Evolutionary conservation across 2,797 vertebrate species (phyloP), one percentile per base, ranked within the genome.

Genomic region (Buceros bicornis): DNA sequence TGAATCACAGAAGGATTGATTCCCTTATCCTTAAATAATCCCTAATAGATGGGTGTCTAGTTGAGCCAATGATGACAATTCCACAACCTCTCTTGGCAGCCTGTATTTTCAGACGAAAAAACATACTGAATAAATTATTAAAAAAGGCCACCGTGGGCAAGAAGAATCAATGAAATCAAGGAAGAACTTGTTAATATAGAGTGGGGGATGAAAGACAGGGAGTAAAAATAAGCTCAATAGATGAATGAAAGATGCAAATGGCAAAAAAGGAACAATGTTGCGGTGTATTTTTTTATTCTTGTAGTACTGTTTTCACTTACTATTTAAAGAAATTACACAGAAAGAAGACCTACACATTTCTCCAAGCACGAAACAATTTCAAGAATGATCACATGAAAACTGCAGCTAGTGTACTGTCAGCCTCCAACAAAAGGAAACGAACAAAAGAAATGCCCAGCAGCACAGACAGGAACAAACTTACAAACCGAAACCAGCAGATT

Each of bases 11-110:
- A 72, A 72, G 82, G 95, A 93, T 88, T 95, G 90, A 92, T 94
- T 95, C 85, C 65, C 57, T 96, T 96, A 96, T 96, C 94, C 95
- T 96, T 90, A 96, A 97, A 96, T 95, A 96, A 93, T 95, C 96
- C 72, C 73, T 95, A 97, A 91, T 95, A 95, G 83, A 96, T 74
- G 92, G 51, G 65, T 86, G 88, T 91, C 92, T 95, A 50, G 79
- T 89, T 91, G 89, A 97, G 89, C 94, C 79, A 93, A 80, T 95
- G 95, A 96, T 95, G 94, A 96, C 95, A 94, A 95, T 97, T 93
- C 93, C 94, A 95, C 58, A 91, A 70, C 93, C 83, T 82, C 91
- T 80, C 72, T 91, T 94, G 91, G 94, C 94, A 96, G 91, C 33
- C 76, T 77, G 58, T 60, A 64, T 77, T 95, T 96, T 92, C 77